Base-by-base conservation (phyloP, 2,888 invertebrate genomes). In the Iphiclides podalirius region DNA sequence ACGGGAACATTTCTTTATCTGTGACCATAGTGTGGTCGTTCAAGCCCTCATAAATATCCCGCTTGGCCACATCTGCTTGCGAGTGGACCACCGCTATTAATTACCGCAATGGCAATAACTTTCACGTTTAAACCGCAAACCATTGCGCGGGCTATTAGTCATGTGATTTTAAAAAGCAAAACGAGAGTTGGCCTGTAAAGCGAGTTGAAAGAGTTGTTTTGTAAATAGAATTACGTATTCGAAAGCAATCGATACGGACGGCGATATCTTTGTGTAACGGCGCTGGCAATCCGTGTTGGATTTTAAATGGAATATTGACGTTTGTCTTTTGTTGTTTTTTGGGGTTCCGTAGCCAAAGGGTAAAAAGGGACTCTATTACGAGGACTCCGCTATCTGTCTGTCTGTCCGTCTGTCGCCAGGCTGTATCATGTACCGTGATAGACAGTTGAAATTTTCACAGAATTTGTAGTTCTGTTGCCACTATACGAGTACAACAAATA, bases 1-100 rank as follows among this genome's bases (percentile, higher is more conserved):
- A 85, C 0, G 84, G 81, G 56, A 79, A 84, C 0, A 70, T 52
- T 23, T 72, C 58, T 31, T 47, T 66, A 0, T 72, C 67, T 0
- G 69, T 67, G 0, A 81, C 76, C 37, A 66, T 54, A 0, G 69
- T 59, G 9, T 75, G 77, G 14, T 78, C 77, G 7, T 58, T 58
- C 0, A 78, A 42, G 1, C 62, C 61, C 14, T 57, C 63, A 6
- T 61, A 57, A 11, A 13, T 7, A 2, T 34, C 33, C 23, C 20
- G 16, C 1, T 34, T 16, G n/a, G 33, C 34, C 7, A 41, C 31
- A 15, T 16, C 15, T 11, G 16, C 15, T 31, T 41, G 28, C 16
- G 16, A 15, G 6, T 11, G 6, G 2, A 28, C 6, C 1, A 12
- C 8, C 7, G 15, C 41, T 15, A 28, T 13, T 31, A 2, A 31